Evolutionary conservation across 2,113 vertebrate species (phyloP), one percentile per base, ranked within the genome.

Genomic region (Gila orcuttii): DNA sequence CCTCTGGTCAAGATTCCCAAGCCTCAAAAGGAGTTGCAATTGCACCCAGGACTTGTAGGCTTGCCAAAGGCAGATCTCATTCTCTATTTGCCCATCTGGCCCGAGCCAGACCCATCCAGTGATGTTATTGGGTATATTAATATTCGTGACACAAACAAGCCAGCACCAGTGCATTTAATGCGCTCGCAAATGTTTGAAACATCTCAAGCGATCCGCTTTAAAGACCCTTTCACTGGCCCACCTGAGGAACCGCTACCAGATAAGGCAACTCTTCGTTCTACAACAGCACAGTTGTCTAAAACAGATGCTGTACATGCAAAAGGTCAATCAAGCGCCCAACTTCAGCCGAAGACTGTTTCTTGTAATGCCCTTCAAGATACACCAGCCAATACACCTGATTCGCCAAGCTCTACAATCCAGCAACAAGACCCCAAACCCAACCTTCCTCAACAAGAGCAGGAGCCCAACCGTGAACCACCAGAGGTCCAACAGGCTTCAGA

Each of bases 51-150:
- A 6, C 96, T 99, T 69, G 93, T 96, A 31, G 83, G 96, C 83
- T 87, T 99, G 90, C 97, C 96, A 88, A 96, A 95, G 76, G 97
- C 94, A n/a, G 96, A 98, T 90, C 95, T 99, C 95, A 98, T 98
- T 6, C 93, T 95, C 0, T 99, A 99, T 87, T 93, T 99, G 90
- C 98, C 98, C 84, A 98, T 95, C 0, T 99, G 97, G 97, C 97
- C 97, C 0, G 98, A 99, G 87, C 97, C 97, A 0, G 98, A 99
- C 91, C 98, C 98, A 0, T 96, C 97, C 0, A 98, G 96, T 0
- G 97, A 99, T 21, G 96, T 99, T 47, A 94, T 99, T 83, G 98
- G 98, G 45, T 99, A 98, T 82, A 99, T 99, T 91, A 99, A 99
- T 75, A 98, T 99, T 81, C 95, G 93, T 55, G 95, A 95, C 66